These are phyloP conservation scores for Apeira syringaria DNA, from an alignment of 2,888 invertebrate species.

Conservation along the genomic window DNA sequence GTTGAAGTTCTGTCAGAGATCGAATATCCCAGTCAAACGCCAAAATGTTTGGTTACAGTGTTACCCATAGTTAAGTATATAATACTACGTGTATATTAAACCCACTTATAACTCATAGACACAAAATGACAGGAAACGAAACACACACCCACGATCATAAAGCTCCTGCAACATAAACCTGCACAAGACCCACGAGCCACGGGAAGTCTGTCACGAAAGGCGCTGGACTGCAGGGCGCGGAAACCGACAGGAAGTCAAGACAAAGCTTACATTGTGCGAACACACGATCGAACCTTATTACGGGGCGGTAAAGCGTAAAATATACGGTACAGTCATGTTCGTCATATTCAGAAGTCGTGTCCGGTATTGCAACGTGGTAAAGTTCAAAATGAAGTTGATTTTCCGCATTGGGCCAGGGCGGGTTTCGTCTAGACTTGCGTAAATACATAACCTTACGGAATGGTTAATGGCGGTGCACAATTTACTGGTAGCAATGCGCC, in stretches of 20 bases:
- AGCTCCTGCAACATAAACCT: conserved; percentile 7
- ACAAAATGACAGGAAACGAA: not conserved
- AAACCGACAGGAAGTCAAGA: conserved; percentile 21
- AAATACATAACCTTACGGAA: conserved; percentile 36
- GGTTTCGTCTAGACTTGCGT: conserved; percentile 58
- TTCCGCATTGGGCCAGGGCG: conserved; percentile 21
- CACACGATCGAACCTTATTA: conserved; percentile 8
- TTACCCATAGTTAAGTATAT: too few species aligned
- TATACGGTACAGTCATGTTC: not conserved
- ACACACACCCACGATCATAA: conserved; percentile 15
- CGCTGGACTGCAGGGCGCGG: conserved; percentile 11
- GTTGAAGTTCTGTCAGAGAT: too few species aligned
- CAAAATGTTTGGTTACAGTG: too few species aligned
- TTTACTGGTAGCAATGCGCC: conserved; percentile 21
- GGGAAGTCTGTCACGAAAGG: conserved; percentile 18
- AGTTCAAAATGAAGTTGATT: conserved; percentile 12
- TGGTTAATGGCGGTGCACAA: conserved; percentile 25
- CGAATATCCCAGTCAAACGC: too few species aligned
- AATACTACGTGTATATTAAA: too few species aligned
- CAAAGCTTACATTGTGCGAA: conserved; percentile 22
- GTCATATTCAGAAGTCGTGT: conserved; percentile 1
- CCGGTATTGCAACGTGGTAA: conserved; percentile 12
- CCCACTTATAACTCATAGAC: too few species aligned
- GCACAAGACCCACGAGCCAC: conserved; percentile 11
- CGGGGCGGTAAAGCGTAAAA: conserved; percentile 9